phyloP scores from a whole-genome alignment of 2,797 vertebrate genomes.

The Coregonus ussuriensis region DNA sequence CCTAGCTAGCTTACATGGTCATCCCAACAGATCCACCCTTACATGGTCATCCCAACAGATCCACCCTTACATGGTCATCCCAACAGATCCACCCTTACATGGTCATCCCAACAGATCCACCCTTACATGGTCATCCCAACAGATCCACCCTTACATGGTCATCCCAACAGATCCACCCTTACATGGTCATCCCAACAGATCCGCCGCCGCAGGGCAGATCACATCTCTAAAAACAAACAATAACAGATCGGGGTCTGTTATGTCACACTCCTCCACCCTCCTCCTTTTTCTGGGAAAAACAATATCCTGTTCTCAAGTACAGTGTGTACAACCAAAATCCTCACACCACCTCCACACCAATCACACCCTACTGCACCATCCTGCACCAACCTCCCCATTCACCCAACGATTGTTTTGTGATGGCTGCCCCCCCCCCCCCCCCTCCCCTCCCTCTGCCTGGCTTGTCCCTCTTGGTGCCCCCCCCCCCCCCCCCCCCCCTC shows the following conservation, averaged over 20 bases:
- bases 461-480: background rate
- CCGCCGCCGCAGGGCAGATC: slow-evolving; percentile 11
- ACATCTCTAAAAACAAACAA: background rate
- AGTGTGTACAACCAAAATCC: background rate
- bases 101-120: no score
- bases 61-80: no score
- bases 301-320: background rate
- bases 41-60: background rate
- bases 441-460: no score
- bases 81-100: no score
- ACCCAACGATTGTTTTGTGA: background rate
- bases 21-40: background rate
- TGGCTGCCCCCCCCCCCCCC: background rate
- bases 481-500: background rate
- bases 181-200: no score
- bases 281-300: background rate
- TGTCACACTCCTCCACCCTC: slow-evolving; percentile 30
- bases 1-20: slow-evolving; percentile 3
- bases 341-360: background rate
- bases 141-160: no score
- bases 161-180: background rate
- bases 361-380: background rate
- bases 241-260: slow-evolving; percentile 12
- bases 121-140: no score
- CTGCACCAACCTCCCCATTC: background rate